A percentile compares a stretch with the other conserved stretches of the same genome.
phyloP scores from a whole-genome alignment of 2,888 invertebrate genomes.

The Mantis religiosa region DNA sequence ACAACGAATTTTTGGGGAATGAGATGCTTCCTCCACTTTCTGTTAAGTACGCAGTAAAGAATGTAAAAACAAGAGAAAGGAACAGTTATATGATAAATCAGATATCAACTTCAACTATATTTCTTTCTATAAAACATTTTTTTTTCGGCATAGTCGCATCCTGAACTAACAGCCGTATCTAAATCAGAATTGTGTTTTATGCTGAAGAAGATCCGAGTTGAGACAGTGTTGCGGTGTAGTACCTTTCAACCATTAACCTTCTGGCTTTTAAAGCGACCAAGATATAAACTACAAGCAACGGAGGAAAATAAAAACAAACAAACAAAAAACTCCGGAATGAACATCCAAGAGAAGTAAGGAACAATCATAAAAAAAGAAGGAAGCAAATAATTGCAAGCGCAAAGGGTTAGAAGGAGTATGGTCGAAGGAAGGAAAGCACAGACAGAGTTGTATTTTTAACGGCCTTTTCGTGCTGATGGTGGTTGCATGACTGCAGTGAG shows the following conservation, averaged over 20 bases:
- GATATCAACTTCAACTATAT: too few species aligned
- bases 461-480: background rate
- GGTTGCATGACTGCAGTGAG: background rate
- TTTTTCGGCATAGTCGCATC: too few species aligned
- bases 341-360: background rate
- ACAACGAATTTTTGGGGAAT: too few species aligned
- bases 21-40: too few species aligned
- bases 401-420: background rate
- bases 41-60: too few species aligned
- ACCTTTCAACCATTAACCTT: background rate
- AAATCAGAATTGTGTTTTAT: background rate
- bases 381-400: background rate
- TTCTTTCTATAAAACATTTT: too few species aligned
- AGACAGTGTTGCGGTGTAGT: background rate
- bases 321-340: background rate
- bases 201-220: background rate
- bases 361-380: background rate
- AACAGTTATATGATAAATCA: too few species aligned
- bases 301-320: background rate
- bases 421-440: background rate
- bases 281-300: background rate
- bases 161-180: too few species aligned
- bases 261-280: background rate
- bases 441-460: background rate
- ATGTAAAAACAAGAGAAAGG: too few species aligned